phyloP scores from a whole-genome alignment of 2,113 vertebrate species.

The Sceloporus tristichus region DNA sequence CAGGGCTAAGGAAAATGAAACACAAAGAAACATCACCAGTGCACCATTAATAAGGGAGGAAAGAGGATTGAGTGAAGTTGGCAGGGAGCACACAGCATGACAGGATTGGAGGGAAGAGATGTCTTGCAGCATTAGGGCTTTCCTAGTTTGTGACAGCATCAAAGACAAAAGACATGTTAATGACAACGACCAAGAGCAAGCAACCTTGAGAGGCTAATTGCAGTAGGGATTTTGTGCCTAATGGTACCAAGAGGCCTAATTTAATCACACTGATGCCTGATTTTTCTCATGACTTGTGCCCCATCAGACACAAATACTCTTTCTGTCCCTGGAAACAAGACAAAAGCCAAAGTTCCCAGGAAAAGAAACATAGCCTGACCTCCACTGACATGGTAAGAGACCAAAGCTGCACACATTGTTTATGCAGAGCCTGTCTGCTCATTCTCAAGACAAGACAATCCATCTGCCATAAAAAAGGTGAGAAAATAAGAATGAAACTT shows the following conservation, averaged over 20 bases:
- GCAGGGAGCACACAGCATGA: neutral
- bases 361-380: neutral
- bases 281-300: neutral
- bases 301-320: neutral
- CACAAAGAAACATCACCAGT: neutral
- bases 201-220: conserved; percentile 7
- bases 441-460: neutral
- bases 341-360: neutral
- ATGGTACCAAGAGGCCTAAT: neutral
- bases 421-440: neutral
- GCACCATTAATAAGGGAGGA: neutral
- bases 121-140: neutral
- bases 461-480: neutral
- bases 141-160: neutral
- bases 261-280: neutral
- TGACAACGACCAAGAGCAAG: conserved; percentile 8
- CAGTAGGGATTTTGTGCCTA: neutral
- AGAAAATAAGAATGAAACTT: neutral
- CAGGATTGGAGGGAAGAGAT: neutral
- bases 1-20: neutral
- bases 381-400: neutral
- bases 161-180: conserved; percentile 27
- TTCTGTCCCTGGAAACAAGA: neutral
- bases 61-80: neutral
- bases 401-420: neutral